Conservation (phyloP, 2,113 vertebrate species). For the Rattus rattus region DNA sequence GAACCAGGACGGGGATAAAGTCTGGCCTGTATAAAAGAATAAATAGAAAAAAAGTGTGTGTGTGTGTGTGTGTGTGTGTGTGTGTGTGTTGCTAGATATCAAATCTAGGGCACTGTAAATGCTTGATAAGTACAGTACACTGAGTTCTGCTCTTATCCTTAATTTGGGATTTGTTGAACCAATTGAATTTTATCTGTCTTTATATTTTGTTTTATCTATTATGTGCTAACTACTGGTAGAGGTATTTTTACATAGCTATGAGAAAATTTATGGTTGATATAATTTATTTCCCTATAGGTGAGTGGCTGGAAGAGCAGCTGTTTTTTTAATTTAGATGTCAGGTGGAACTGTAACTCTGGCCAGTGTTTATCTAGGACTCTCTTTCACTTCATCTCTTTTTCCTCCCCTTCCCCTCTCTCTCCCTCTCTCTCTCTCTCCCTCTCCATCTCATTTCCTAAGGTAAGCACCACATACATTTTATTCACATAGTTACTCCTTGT, state of each 20-base stretch:
- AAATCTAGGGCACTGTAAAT: neutral
- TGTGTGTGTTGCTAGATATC: neutral
- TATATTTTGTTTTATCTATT: slow-evolving; percentile 7
- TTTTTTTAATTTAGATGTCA: neutral
- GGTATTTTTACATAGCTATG: neutral
- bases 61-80: neutral
- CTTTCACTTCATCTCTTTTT: neutral
- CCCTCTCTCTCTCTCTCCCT: neutral
- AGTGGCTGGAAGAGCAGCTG: neutral
- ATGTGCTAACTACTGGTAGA: slow-evolving; percentile 4
- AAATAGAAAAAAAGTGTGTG: neutral
- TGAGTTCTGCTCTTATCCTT: neutral
- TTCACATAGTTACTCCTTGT: slow-evolving; percentile 11
- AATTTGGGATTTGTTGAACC: neutral
- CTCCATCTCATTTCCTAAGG: neutral
- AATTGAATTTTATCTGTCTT: neutral
- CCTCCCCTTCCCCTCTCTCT: neutral
- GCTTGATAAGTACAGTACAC: neutral
- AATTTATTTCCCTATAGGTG: neutral
- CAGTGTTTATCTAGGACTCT: neutral
- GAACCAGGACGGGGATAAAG: no score
- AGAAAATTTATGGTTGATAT: neutral
- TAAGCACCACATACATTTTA: slow-evolving; percentile 29
- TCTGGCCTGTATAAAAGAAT: no score
- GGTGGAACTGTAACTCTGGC: neutral